phyloP scores from a whole-genome alignment of 2,888 invertebrate species.

The Frankliniella fusca region DNA sequence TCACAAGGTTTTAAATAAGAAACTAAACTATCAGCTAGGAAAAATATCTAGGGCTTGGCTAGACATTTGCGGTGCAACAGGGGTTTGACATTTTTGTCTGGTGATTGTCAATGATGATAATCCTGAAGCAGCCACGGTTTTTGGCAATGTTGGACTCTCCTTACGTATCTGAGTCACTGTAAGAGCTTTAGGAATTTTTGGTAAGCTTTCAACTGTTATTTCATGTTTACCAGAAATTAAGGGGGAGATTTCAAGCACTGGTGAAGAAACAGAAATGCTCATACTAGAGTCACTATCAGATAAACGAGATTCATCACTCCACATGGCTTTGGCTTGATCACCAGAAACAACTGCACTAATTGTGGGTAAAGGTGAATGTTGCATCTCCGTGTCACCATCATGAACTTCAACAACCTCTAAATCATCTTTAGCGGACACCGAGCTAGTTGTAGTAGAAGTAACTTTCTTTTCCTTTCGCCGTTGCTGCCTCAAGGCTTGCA shows the following conservation, averaged over 20 bases:
- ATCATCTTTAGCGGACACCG: slow-evolving; percentile 12
- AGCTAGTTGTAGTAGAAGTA: slow-evolving; percentile 28
- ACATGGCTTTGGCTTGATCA: slow-evolving; percentile 8
- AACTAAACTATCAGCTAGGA: not conserved
- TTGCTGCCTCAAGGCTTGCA: not conserved
- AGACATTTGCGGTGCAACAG: not conserved
- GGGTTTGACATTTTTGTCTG: not conserved
- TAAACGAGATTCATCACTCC: not conserved
- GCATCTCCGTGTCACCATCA: not conserved
- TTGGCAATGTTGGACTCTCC: slow-evolving; percentile 32
- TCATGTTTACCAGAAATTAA: not conserved
- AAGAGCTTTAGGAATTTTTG: slow-evolving; percentile 74
- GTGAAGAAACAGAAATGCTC: slow-evolving; percentile 1
- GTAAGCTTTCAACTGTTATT: slow-evolving; percentile 43
- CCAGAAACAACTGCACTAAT: slow-evolving; percentile 1
- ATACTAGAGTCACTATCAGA: slow-evolving; percentile 11
- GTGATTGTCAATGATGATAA: slow-evolving; percentile 32
- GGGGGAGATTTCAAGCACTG: not conserved
- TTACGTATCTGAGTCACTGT: slow-evolving; percentile 68
- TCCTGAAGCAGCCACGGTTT: slow-evolving; percentile 32
- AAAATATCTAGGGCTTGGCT: slow-evolving; percentile 11
- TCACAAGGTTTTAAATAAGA: not conserved
- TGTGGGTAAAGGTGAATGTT: not conserved
- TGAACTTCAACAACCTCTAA: slow-evolving; percentile 9
- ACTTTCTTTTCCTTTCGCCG: not conserved